Evolutionary conservation across 2,797 vertebrate species (phyloP).

Genomic region (Syndactyla subalaris): DNA sequence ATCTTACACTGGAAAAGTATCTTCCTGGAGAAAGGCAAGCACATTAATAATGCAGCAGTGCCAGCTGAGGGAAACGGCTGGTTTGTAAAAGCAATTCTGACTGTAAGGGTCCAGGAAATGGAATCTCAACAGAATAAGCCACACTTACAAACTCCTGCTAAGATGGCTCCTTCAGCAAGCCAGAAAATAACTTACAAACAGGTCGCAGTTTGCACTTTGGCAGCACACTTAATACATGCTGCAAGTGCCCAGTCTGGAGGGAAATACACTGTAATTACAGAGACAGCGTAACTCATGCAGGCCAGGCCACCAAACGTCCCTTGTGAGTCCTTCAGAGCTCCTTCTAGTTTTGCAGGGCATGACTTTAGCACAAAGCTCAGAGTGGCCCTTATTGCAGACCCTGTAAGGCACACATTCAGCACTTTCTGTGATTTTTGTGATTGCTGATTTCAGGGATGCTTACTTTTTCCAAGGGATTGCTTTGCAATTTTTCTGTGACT

Average conservation of each 20-base stretch:
- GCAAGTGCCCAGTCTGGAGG: background rate
- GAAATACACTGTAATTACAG: background rate
- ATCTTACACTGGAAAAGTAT: background rate
- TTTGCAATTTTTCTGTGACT: background rate
- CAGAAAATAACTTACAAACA: slow-evolving; percentile 26
- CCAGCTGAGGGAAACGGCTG: slow-evolving; percentile 17
- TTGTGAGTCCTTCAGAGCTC: background rate
- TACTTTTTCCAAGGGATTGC: background rate
- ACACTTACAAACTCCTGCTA: slow-evolving; percentile 41
- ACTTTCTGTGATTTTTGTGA: background rate
- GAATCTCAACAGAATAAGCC: slow-evolving; percentile 45
- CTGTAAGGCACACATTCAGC: background rate
- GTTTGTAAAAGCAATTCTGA: slow-evolving; percentile 48
- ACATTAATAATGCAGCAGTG: slow-evolving; percentile 6
- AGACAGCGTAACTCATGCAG: background rate
- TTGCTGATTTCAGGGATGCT: background rate
- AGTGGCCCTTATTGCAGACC: background rate
- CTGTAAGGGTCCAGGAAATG: slow-evolving; percentile 38
- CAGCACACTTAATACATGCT: background rate
- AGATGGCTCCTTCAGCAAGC: slow-evolving; percentile 1
- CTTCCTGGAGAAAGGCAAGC: slow-evolving; percentile 12
- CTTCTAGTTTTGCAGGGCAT: background rate
- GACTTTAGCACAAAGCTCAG: background rate
- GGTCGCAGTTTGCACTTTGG: background rate
- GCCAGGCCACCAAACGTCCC: background rate